Evolutionary conservation across 1,140 invertebrate genomes (phyloP).

Genomic region (Danaus plexippus): DNA sequence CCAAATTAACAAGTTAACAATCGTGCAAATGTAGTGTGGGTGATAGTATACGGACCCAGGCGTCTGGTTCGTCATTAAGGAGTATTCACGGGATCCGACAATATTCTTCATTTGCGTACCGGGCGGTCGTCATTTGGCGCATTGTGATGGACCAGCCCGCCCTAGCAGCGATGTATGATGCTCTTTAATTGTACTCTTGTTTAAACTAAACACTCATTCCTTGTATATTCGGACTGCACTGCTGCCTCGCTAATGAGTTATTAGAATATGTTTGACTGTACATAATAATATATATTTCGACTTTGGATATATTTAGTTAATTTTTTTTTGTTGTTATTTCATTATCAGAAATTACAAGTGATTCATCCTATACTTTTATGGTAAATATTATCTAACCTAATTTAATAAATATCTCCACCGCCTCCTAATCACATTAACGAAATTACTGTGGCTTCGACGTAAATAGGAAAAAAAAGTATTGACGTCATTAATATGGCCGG

Average conservation of each 20-base stretch:
- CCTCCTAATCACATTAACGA: background rate
- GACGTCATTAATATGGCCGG: slow-evolving; percentile 6
- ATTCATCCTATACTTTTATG: background rate
- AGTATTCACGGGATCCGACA: slow-evolving; percentile 64
- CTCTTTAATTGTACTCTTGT: slow-evolving; percentile 67
- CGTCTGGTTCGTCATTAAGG: slow-evolving; percentile 55
- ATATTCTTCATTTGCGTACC: slow-evolving; percentile 70
- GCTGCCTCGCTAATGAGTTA: no score
- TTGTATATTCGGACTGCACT: background rate
- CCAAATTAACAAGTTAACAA: slow-evolving; percentile 41
- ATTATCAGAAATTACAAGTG: slow-evolving; percentile 1
- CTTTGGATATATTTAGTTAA: no score
- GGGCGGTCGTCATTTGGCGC: slow-evolving; percentile 57
- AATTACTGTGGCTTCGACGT: no score
- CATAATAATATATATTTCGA: no score
- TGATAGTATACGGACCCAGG: slow-evolving; percentile 28
- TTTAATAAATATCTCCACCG: slow-evolving; percentile 1
- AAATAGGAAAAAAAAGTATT: no score
- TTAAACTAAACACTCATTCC: slow-evolving; percentile 22
- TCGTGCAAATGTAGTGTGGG: slow-evolving; percentile 54
- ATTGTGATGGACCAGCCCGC: slow-evolving; percentile 50
- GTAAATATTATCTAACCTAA: no score
- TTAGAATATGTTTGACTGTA: no score
- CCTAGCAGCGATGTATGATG: slow-evolving; percentile 47
- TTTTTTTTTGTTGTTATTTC: no score